Evolutionary conservation across 2,797 vertebrate genomes (phyloP).

Genomic region (Gobionotothen gibberifrons): DNA sequence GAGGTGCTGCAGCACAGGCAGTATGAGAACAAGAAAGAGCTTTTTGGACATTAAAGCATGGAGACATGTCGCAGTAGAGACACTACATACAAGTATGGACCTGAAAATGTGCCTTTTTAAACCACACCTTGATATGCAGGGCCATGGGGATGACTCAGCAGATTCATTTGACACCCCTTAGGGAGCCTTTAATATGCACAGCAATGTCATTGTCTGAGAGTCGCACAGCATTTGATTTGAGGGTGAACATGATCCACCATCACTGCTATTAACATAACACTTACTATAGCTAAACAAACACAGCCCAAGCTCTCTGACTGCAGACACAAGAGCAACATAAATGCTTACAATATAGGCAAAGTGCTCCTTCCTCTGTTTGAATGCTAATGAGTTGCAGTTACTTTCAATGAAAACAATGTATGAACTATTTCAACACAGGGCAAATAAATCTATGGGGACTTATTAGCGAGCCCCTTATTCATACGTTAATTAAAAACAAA

Average conservation of each 20-base stretch:
- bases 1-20: too few relatives aligned
- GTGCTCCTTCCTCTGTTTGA: conserved; percentile 8
- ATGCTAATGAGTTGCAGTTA: conserved; percentile 7
- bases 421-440: conserved; percentile 19
- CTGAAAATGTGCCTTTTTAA: neutral
- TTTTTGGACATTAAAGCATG: too few relatives aligned
- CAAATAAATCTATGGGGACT: conserved; percentile 20
- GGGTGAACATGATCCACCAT: neutral
- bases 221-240: conserved; percentile 7
- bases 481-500: conserved; percentile 46
- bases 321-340: conserved; percentile 9
- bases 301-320: neutral
- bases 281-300: neutral
- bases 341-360: conserved; percentile 17
- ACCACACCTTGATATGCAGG: neutral
- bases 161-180: neutral
- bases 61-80: too few relatives aligned
- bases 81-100: too few relatives aligned
- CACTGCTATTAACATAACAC: conserved; percentile 14
- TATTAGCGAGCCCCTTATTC: conserved; percentile 20
- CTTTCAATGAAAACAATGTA: conserved; percentile 11
- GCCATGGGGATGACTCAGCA: neutral
- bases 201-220: neutral
- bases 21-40: too few relatives aligned
- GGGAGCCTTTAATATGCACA: conserved; percentile 17